phyloP scores from a whole-genome alignment of 1,140 invertebrate species.

The Apis cerana region DNA sequence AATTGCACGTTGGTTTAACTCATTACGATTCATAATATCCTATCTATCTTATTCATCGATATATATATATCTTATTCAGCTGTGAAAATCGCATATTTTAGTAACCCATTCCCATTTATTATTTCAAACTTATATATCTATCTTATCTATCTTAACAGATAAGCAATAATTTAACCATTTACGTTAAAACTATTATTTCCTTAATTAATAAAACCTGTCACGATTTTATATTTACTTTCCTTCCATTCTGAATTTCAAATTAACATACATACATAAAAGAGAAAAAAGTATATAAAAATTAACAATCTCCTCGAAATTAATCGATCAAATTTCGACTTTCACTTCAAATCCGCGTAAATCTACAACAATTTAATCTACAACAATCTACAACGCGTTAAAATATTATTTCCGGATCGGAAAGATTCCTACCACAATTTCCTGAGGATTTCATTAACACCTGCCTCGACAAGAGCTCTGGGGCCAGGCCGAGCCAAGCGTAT shows the following conservation, averaged over 20 bases:
- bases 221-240: too few species aligned
- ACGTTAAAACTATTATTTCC: background rate
- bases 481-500: background rate
- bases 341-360: too few species aligned
- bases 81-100: background rate
- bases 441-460: conserved; percentile 47
- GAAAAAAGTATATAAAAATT: too few species aligned
- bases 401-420: background rate
- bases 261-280: too few species aligned
- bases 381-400: background rate
- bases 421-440: background rate
- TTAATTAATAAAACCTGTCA: too few species aligned
- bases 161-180: background rate
- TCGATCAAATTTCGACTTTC: too few species aligned
- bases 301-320: too few species aligned
- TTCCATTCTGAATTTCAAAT: too few species aligned
- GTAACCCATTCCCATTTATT: background rate
- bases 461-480: background rate
- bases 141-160: background rate
- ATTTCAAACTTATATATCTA: background rate
- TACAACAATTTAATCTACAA: background rate
- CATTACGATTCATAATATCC: background rate
- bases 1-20: background rate
- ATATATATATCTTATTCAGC: background rate
- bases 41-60: background rate